Base-by-base conservation (phyloP, 2,888 invertebrate species). In the Autographa pulchrina region DNA sequence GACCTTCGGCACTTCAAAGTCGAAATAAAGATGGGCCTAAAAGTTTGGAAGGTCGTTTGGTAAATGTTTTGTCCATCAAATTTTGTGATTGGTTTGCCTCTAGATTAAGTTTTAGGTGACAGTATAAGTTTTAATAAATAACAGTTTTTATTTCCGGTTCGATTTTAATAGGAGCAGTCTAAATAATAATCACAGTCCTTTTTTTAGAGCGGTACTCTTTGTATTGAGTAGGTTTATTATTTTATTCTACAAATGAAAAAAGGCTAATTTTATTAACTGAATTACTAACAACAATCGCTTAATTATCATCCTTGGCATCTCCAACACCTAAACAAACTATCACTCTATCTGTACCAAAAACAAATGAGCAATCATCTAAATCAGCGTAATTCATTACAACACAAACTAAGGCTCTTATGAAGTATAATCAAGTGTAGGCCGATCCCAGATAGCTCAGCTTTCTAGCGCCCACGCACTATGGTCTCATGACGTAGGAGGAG, bases 351-450 rank as follows among this genome's bases (percentile, higher is more conserved):
- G 3, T 2, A 25, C 54, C 25, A 56, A 20, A 20, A 56, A 56
- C 54, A 56, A 20, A 56, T 56, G 13, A 25, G 11, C 54, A 25
- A 9, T 16, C 16, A 48, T 25, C 54, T 25, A 11, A 56, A 56
- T 20, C 25, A 20, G 54, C 25, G 13, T 3, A 13, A 5, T 13
- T 20, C 20, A 56, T 25, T 25, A 13, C n/a, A n/a, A n/a, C 20
- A 20, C 1, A 20, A 8, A 54, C 58, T 58, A 25, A 31, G 1
- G 48, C 75, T 14, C 59, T 58, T 61, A 81, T 81, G 58, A 65
- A 62, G 70, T 72, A 65, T 81, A 81, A 81, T 81, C 83, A 83
- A 78, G 78, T 72, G 75, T 70, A 74, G 61, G 65, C 54, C 69
- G 74, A 62, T 48, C 62, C 59, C 68, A 72, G 58, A 70, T 72